phyloP scores from a whole-genome alignment of 2,888 invertebrate species.

The Drosophila borborema region DNA sequence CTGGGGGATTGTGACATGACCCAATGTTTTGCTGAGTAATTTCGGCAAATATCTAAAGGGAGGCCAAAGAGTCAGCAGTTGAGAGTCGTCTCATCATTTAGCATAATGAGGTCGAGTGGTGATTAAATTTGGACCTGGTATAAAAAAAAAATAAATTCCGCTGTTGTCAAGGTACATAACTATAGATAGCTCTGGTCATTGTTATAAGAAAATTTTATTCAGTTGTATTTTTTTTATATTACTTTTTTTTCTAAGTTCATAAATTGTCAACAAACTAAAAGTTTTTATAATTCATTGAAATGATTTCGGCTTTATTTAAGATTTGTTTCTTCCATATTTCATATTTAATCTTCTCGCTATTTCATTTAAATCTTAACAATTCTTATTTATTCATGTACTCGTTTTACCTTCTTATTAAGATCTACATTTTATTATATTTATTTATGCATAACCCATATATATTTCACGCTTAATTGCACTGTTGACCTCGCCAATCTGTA shows the following conservation, averaged over 20 bases:
- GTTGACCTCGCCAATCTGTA: neutral
- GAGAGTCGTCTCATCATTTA: constrained; percentile 42
- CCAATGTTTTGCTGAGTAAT: constrained; percentile 61
- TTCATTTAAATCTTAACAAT: constrained; percentile 1
- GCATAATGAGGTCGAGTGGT: constrained; percentile 63
- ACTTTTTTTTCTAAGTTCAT: neutral
- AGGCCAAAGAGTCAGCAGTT: constrained; percentile 10
- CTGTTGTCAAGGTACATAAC: neutral
- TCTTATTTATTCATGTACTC: constrained; percentile 2
- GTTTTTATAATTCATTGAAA: neutral
- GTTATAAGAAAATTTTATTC: neutral
- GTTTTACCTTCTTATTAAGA: neutral
- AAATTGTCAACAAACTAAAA: neutral
- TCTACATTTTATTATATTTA: neutral
- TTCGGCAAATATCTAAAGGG: constrained; percentile 19
- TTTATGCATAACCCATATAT: neutral
- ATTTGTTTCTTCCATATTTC: neutral
- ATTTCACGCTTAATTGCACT: constrained; percentile 7
- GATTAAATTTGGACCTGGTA: constrained; percentile 18
- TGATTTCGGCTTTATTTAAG: neutral
- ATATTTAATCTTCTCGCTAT: neutral
- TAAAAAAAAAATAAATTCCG: neutral
- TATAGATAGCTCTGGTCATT: neutral
- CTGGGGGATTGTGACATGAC: constrained; percentile 45
- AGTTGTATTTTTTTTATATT: neutral